These are phyloP conservation scores for Ptychobarbus kaznakovi DNA, from an alignment of 2,797 vertebrate genomes.

Conservation along the genomic window DNA sequence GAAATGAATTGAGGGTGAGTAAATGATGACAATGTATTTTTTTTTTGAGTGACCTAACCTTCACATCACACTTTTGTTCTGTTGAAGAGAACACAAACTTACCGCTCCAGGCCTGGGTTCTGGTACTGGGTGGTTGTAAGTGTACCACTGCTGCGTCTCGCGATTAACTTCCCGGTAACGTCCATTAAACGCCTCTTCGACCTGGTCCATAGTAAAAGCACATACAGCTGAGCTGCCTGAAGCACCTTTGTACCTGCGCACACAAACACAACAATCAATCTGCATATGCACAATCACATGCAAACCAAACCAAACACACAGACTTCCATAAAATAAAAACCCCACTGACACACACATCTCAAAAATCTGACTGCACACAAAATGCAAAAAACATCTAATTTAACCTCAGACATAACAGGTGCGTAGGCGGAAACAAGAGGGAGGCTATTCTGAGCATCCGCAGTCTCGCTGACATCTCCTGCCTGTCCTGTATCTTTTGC, in stretches of 20 bases:
- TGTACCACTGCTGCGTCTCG: slow-evolving; percentile 97
- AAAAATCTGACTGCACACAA: not conserved
- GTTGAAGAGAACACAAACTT: slow-evolving; percentile 59
- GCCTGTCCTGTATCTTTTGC: slow-evolving; percentile 23
- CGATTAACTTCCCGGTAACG: slow-evolving; percentile 94
- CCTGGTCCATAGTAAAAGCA: slow-evolving; percentile 89
- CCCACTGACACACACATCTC: not conserved
- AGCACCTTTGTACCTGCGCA: slow-evolving; percentile 83
- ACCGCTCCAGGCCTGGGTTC: slow-evolving; percentile 92
- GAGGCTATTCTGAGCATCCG: slow-evolving; percentile 43
- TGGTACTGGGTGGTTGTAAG: slow-evolving; percentile 85
- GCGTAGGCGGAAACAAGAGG: slow-evolving; percentile 15
- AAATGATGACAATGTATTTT: not conserved
- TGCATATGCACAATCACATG: slow-evolving; percentile 5
- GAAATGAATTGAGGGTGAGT: not conserved
- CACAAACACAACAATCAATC: slow-evolving; percentile 37
- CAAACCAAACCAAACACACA: not conserved
- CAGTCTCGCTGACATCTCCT: slow-evolving; percentile 35
- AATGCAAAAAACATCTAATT: slow-evolving; percentile 16
- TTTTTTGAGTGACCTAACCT: not conserved
- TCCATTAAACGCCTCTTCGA: slow-evolving; percentile 86
- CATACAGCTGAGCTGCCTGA: slow-evolving; percentile 91
- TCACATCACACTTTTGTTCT: not conserved
- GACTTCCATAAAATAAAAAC: slow-evolving; percentile 10
- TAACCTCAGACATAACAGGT: slow-evolving; percentile 36